A percentile compares a stretch with the other conserved stretches of the same genome.
Conservation (phyloP, 2,888 invertebrate species). For the Phragmatobia fuliginosa region DNA sequence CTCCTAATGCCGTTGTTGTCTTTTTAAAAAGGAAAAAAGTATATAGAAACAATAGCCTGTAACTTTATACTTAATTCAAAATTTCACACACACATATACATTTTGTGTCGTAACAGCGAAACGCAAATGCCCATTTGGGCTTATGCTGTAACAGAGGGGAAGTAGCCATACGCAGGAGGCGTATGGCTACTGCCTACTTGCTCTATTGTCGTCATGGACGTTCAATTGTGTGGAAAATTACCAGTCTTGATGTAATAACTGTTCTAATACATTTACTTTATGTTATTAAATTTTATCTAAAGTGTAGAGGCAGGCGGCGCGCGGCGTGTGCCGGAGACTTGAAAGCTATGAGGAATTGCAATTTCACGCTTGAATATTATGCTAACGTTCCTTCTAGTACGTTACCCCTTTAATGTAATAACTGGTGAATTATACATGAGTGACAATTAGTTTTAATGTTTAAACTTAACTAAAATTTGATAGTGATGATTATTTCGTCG, state of each 20-base stretch:
- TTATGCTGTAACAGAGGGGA: too few relatives aligned
- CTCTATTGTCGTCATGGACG: neutral
- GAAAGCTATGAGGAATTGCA: neutral
- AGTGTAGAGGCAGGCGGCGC: neutral
- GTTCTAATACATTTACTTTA: neutral
- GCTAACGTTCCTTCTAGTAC: neutral
- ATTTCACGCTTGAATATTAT: neutral
- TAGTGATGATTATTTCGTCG: neutral
- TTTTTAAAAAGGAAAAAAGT: too few relatives aligned
- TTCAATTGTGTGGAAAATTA: neutral
- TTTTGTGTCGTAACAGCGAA: too few relatives aligned
- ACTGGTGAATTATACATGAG: neutral
- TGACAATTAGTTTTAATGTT: neutral
- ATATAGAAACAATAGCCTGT: too few relatives aligned
- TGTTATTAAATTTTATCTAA: neutral
- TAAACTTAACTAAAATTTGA: neutral
- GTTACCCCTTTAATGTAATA: neutral
- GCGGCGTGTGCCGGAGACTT: neutral
- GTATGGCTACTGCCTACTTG: too few relatives aligned
- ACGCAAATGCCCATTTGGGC: too few relatives aligned
- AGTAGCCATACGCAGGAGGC: too few relatives aligned
- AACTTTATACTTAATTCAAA: too few relatives aligned
- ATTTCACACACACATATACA: too few relatives aligned
- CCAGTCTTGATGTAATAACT: neutral
- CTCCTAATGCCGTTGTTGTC: too few relatives aligned